Base-by-base conservation (phyloP, 2,113 vertebrate species). In the Telmatochromis sp. region DNA sequence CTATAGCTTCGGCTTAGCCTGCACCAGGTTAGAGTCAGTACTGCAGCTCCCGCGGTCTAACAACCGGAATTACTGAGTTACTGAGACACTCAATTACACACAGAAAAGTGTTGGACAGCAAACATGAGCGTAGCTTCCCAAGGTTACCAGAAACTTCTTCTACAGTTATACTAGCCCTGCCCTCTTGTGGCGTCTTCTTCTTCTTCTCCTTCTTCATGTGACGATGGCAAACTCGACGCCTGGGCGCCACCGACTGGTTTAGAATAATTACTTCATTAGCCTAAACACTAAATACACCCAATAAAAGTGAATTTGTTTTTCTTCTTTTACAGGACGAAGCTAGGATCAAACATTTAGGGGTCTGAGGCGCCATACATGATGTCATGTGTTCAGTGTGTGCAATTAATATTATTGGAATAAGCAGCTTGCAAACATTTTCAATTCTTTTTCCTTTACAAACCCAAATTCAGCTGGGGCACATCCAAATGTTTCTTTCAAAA, bases 61-160 rank as follows among this genome's bases (percentile, higher is more conserved):
- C 51, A 7, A 3, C 14, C 13, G 23, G n/a, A 4, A 31, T 58
- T 31, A 31, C 26, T 55, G 21, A 26, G 2, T 13, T 5, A 33
- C 4, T 5, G 12, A 14, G 11, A 5, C 71, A 50, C 71, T 12
- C 71, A 11, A 17, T 50, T 19, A 58, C 14, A 81, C 12, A 5
- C 15, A 50, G 4, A 31, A 42, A 63, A 54, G 33, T 7, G 15
- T 71, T n/a, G 11, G 10, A 4, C 6, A 2, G 6, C 3, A 15
- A 9, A 14, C 23, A 14, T 19, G 9, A 2, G 17, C 5, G 2
- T 6, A 7, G 4, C n/a, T 15, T 14, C 45, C 1, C 4, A 12
- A 3, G 13, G 4, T 12, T 13, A 40, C 9, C 9, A 26, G 90
- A 91, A 92, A 86, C 19, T 92, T 89, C 87, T 31, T 80, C 50